These are phyloP conservation scores for Copidosoma aretas DNA, from an alignment of 2,888 invertebrate species.

Conservation along the genomic window DNA sequence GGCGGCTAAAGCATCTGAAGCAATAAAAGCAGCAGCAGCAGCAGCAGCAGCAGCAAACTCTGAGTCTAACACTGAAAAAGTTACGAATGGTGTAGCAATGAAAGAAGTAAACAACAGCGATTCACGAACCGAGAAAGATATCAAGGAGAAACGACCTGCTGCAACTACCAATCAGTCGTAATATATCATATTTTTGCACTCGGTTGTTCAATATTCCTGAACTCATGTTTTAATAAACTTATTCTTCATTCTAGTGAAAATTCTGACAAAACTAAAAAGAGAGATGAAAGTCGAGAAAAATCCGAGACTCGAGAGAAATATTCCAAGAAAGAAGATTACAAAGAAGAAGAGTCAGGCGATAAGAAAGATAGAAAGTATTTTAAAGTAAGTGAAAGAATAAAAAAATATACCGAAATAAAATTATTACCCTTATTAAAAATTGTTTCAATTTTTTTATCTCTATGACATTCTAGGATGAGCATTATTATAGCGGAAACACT, in stretches of 20 bases:
- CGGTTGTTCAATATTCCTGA: slow-evolving; percentile 40
- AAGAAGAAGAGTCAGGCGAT: slow-evolving; percentile 62
- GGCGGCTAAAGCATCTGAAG: slow-evolving; percentile 54
- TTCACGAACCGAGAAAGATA: slow-evolving; percentile 56
- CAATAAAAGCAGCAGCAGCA: slow-evolving; percentile 46
- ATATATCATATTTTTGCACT: slow-evolving; percentile 52
- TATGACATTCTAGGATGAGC: slow-evolving; percentile 63
- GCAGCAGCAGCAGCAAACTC: slow-evolving; percentile 47
- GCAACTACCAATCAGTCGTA: slow-evolving; percentile 53
- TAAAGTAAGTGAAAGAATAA: slow-evolving; percentile 68
- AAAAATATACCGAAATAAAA: neutral
- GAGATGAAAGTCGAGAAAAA: slow-evolving; percentile 60
- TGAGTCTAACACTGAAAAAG: slow-evolving; percentile 61
- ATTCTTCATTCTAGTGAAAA: slow-evolving; percentile 48
- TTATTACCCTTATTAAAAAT: too few relatives aligned
- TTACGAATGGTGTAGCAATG: slow-evolving; percentile 61
- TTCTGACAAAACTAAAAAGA: slow-evolving; percentile 55
- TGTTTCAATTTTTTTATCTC: too few relatives aligned
- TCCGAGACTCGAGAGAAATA: slow-evolving; percentile 64
- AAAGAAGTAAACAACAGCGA: slow-evolving; percentile 60
- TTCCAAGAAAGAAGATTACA: slow-evolving; percentile 65
- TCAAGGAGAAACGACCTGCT: slow-evolving; percentile 56
- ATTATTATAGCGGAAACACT: slow-evolving; percentile 61
- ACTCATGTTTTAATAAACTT: slow-evolving; percentile 35
- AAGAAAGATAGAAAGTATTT: slow-evolving; percentile 68